Base-by-base conservation (phyloP, 2,113 vertebrate species). In the Leucopsar rothschildi region DNA sequence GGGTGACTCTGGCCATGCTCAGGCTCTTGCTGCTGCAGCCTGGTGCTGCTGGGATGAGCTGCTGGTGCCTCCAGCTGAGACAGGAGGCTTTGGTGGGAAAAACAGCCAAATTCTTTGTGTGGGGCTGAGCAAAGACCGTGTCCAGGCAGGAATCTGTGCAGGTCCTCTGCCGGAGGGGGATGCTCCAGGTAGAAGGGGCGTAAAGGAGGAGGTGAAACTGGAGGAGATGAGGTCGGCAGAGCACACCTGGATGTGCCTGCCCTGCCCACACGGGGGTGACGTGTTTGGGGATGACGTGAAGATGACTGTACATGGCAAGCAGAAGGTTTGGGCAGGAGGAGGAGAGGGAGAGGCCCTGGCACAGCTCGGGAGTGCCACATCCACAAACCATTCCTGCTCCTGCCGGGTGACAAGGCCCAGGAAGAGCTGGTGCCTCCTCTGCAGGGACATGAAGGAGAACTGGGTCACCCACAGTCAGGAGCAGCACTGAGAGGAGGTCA, bases 361-460 rank as follows among this genome's bases (percentile, higher is more conserved):
- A 4, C 47, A 28, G 9, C 21, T 60, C 4, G 11, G 42, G 37
- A 42, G 52, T 82, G 56, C 28, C 75, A 13, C 19, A 37, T 29
- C 79, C 79, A 23, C 9, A 5, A 31, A 22, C 13, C 1, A 0
- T 11, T 53, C 82, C 45, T 0, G 0, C 9, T 65, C 60, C 39
- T 3, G 10, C 35, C 49, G 6, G 70, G 39, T 11, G 53, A 4
- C 39, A 15, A 4, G 39, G 39, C 65, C 37, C 28, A 0, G 81
- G 61, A 20, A 4, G 25, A 0, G 16, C 52, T 27, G 49, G 66
- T 82, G 69, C 75, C 37, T 3, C 23, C 56, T 50, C 28, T 6
- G 23, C 4, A 10, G 76, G 71, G 37, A 6, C 10, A 1, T 0
- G 0, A 6, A 9, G 21, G 19, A 42, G n/a, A 35, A 5, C 9